Conservation (phyloP, 2,113 vertebrate genomes). For the Bungarus multicinctus region DNA sequence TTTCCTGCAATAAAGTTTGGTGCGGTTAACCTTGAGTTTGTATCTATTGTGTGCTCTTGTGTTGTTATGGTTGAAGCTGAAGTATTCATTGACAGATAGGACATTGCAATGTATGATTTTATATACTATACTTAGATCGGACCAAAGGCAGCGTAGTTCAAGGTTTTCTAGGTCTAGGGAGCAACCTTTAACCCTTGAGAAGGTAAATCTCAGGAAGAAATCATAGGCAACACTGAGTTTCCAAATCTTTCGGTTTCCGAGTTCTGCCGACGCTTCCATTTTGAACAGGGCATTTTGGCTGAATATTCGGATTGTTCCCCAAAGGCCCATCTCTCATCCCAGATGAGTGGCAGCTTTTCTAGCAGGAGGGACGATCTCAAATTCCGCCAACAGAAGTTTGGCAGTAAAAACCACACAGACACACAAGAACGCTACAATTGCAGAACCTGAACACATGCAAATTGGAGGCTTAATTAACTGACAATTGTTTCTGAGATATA, state of each 20-base stretch:
- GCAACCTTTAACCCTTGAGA: too few species aligned
- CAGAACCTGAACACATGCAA: conserved; percentile 24
- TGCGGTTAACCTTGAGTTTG: too few species aligned
- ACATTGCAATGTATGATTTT: too few species aligned
- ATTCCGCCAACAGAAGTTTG: conserved; percentile 8
- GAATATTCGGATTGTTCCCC: neutral
- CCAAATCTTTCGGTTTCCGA: neutral
- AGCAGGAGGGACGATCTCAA: neutral
- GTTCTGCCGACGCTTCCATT: neutral
- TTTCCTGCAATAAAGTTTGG: too few species aligned
- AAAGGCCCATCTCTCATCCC: neutral
- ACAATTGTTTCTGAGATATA: conserved; percentile 21
- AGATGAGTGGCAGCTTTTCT: conserved; percentile 11
- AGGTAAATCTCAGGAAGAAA: neutral
- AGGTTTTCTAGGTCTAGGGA: too few species aligned
- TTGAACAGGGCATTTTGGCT: neutral
- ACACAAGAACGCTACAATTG: neutral
- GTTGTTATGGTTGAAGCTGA: too few species aligned
- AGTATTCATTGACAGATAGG: too few species aligned
- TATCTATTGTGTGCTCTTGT: too few species aligned
- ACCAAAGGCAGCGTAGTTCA: too few species aligned
- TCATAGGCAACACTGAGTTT: neutral
- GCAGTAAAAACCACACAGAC: neutral
- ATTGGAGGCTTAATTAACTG: conserved; percentile 27
- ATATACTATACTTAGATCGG: too few species aligned